These are phyloP conservation scores for Neolamprologus sp. DNA, from an alignment of 2,113 vertebrate genomes.

Conservation along the genomic window DNA sequence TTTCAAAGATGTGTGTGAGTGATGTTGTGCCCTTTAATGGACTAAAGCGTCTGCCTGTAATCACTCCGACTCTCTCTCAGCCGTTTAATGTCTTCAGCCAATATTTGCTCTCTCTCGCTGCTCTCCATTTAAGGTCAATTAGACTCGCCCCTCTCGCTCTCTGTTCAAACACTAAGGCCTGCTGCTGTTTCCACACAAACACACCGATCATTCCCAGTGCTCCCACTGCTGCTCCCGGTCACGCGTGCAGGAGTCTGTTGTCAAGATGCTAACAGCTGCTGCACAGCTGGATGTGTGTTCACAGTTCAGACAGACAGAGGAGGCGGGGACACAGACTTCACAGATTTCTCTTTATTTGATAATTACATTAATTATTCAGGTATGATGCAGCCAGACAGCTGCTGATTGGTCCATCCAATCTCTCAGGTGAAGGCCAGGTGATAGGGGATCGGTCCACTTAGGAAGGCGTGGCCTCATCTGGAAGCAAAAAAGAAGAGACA, in stretches of 20 bases:
- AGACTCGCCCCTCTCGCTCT: neutral
- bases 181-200: slow-evolving; percentile 1
- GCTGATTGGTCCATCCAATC: slow-evolving; percentile 22
- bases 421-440: neutral
- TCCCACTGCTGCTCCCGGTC: neutral
- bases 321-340: slow-evolving; percentile 1
- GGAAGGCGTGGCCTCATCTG: neutral
- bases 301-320: neutral
- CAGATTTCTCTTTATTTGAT: slow-evolving; percentile 41
- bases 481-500: neutral
- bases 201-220: neutral
- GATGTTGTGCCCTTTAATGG: neutral
- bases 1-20: neutral
- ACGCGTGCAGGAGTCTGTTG: neutral
- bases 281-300: neutral
- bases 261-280: neutral
- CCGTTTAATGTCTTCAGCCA: neutral
- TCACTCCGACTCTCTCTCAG: neutral
- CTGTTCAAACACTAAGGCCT: slow-evolving; percentile 14
- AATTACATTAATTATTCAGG: slow-evolving; percentile 40
- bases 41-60: neutral
- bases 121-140: slow-evolving; percentile 41
- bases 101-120: slow-evolving; percentile 10
- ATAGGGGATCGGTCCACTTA: neutral
- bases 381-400: neutral